phyloP scores from a whole-genome alignment of 2,797 vertebrate species.

The Decapterus maruadsi region DNA sequence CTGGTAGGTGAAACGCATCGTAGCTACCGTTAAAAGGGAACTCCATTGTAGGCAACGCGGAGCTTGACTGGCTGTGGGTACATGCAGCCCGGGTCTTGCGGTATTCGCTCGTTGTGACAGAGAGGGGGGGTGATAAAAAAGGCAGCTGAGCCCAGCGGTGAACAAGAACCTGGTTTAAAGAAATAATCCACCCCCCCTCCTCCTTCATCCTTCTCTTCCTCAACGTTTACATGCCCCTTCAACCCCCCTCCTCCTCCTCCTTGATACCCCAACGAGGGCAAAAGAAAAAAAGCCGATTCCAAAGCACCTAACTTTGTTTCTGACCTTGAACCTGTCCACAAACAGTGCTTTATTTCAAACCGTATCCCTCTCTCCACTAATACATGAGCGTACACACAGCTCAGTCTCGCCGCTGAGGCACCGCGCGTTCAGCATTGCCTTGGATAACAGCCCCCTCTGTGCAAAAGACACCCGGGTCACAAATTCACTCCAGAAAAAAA shows the following conservation, averaged over 20 bases:
- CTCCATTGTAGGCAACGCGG: slow-evolving; percentile 93
- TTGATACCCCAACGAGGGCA: slow-evolving; percentile 70
- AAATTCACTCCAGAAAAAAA: slow-evolving; percentile 38
- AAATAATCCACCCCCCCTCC: slow-evolving; percentile 85
- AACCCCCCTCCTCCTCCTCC: no score
- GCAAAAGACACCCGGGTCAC: slow-evolving; percentile 64
- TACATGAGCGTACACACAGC: slow-evolving; percentile 70
- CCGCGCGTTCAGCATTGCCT: slow-evolving; percentile 85
- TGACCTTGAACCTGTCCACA: slow-evolving; percentile 95
- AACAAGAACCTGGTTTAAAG: slow-evolving; percentile 87
- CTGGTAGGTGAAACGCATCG: slow-evolving; percentile 96
- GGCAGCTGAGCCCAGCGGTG: slow-evolving; percentile 92
- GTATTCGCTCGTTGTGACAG: slow-evolving; percentile 88
- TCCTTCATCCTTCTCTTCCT: neutral
- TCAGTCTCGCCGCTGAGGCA: slow-evolving; percentile 82
- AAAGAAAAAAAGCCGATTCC: slow-evolving; percentile 82
- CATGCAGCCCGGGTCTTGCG: slow-evolving; percentile 87
- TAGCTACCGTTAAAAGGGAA: slow-evolving; percentile 91
- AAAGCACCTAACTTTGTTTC: slow-evolving; percentile 87
- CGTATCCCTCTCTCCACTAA: slow-evolving; percentile 29
- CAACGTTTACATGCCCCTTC: slow-evolving; percentile 83
- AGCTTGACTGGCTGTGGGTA: slow-evolving; percentile 88
- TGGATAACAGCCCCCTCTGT: slow-evolving; percentile 82
- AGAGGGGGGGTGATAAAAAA: slow-evolving; percentile 85
- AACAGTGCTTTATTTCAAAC: slow-evolving; percentile 88